A percentile compares a stretch with the other conserved stretches of the same genome.
phyloP scores from a whole-genome alignment of 2,888 invertebrate species.

The Abscondita cerata region DNA sequence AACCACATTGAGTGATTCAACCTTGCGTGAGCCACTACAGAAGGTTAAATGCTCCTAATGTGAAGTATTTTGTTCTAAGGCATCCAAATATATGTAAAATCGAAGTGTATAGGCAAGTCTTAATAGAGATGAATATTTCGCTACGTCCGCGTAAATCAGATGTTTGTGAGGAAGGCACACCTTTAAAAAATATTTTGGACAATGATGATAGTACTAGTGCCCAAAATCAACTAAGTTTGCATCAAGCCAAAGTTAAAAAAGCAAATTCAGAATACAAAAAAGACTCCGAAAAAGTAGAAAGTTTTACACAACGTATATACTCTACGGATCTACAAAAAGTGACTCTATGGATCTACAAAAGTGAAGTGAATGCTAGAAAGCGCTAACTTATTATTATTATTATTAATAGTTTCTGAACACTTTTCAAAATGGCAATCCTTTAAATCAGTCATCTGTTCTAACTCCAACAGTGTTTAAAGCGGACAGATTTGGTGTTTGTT shows the following conservation, averaged over 20 bases:
- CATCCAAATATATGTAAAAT: no score
- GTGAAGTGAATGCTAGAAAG: no score
- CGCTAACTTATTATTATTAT: no score
- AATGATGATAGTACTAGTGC: background rate
- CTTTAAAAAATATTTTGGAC: background rate
- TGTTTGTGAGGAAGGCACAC: background rate
- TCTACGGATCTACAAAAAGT: constrained; percentile 2
- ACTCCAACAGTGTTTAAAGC: no score
- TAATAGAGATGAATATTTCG: background rate
- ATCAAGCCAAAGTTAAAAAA: constrained; percentile 9
- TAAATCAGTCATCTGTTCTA: no score
- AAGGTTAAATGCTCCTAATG: background rate
- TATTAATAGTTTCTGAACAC: no score
- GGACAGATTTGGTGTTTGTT: no score
- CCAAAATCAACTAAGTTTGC: background rate
- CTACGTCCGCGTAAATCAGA: constrained; percentile 8
- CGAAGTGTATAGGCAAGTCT: background rate
- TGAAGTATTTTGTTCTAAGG: background rate
- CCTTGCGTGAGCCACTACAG: background rate
- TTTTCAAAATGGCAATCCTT: no score
- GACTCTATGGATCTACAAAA: no score
- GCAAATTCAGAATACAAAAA: background rate
- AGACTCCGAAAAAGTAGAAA: background rate
- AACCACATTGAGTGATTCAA: background rate
- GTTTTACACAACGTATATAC: background rate